Conservation (phyloP, 2,888 invertebrate genomes). For the Eupithecia centaureata region DNA sequence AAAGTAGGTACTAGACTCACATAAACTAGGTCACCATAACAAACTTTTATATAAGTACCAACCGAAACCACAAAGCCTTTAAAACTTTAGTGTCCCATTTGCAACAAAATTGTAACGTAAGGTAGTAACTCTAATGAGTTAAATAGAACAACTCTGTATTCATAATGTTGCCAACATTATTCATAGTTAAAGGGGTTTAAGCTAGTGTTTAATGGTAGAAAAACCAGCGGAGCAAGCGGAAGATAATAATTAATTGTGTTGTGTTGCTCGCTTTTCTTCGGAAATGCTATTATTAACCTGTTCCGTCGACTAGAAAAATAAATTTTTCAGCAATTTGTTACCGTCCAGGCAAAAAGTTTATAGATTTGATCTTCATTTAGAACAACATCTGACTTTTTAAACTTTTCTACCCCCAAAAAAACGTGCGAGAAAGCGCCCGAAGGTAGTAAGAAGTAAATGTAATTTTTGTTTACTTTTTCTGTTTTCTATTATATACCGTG, state of each 20-base stretch:
- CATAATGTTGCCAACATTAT: constrained; percentile 30
- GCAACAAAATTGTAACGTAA: constrained; percentile 16
- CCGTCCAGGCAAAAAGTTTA: no score
- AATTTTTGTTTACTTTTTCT: no score
- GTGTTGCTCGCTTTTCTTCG: constrained; percentile 11
- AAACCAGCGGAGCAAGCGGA: constrained; percentile 16
- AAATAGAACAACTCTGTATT: constrained; percentile 28
- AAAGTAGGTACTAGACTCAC: neutral
- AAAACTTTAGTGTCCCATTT: constrained; percentile 11
- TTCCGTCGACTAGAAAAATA: no score
- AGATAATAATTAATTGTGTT: constrained; percentile 27
- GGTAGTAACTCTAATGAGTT: constrained; percentile 12
- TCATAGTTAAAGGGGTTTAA: constrained; percentile 28
- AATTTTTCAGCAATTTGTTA: no score
- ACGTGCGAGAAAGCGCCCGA: no score
- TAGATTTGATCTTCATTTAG: no score
- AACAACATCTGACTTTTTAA: no score
- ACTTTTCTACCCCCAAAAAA: no score
- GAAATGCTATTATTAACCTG: neutral
- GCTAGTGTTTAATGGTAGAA: constrained; percentile 29
- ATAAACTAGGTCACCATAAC: neutral
- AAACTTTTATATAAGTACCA: neutral
- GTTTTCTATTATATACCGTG: no score
- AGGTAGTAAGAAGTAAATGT: no score
- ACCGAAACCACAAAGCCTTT: constrained; percentile 8